Conservation (phyloP, 1,140 invertebrate species). For the Laodelphax striatellus region DNA sequence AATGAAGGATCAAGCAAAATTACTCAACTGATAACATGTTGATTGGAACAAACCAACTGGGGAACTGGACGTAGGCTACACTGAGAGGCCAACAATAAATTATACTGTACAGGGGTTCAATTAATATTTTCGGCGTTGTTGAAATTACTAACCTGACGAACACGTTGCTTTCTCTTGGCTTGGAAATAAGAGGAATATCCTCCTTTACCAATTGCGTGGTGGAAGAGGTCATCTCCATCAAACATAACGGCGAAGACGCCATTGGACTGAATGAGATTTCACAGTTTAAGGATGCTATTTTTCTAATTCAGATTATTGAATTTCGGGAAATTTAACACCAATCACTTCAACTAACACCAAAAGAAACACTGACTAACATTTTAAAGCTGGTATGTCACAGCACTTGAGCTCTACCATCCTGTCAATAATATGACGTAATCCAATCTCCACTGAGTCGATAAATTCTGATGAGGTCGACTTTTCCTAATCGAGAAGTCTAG, state of each 20-base stretch:
- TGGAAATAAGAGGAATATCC: conserved; percentile 49
- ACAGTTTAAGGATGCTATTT: background rate
- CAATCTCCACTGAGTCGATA: no score
- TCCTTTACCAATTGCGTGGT: conserved; percentile 36
- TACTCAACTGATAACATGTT: no score
- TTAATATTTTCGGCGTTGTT: no score
- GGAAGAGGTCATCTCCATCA: conserved; percentile 28
- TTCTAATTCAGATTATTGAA: background rate
- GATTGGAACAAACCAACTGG: no score
- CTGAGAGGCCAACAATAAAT: no score
- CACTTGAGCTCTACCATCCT: background rate
- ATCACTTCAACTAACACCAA: background rate
- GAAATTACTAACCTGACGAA: conserved; percentile 34
- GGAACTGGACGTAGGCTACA: background rate
- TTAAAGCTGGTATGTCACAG: background rate
- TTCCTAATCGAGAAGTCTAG: no score
- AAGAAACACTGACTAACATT: background rate
- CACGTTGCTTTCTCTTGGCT: conserved; percentile 38
- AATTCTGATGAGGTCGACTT: no score
- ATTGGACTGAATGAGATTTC: conserved; percentile 1
- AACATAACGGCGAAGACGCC: conserved; percentile 24
- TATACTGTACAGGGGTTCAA: no score
- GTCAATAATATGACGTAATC: background rate
- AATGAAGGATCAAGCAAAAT: no score
- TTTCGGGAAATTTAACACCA: background rate